A percentile compares a stretch with the other conserved stretches of the same genome.
phyloP scores from a whole-genome alignment of 1,140 invertebrate species.

The Cyrtorhinus lividipennis region DNA sequence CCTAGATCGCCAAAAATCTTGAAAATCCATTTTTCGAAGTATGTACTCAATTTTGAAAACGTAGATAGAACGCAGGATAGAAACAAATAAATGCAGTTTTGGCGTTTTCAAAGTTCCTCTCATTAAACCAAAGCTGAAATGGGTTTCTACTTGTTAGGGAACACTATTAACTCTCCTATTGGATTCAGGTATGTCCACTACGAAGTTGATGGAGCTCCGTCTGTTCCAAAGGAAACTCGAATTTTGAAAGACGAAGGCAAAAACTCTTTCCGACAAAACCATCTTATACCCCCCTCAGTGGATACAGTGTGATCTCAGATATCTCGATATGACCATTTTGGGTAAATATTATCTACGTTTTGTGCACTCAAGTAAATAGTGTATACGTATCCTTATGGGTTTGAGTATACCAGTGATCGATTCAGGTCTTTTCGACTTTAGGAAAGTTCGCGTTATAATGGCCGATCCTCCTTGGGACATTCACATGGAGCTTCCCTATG shows the following conservation, averaged over 20 bases:
- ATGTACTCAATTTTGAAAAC: too few species aligned
- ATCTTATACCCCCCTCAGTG: slow-evolving; percentile 81
- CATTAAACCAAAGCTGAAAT: too few species aligned
- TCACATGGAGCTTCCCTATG: slow-evolving; percentile 96
- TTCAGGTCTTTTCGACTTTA: slow-evolving; percentile 20
- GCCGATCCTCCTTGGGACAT: slow-evolving; percentile 97
- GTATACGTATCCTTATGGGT: too few species aligned
- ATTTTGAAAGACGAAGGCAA: slow-evolving; percentile 14
- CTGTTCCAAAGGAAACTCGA: not conserved
- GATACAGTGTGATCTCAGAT: slow-evolving; percentile 92
- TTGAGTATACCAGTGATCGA: not conserved
- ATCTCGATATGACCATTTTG: slow-evolving; percentile 88
- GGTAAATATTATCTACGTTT: slow-evolving; percentile 40
- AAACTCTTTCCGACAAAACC: slow-evolving; percentile 35
- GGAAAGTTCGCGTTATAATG: slow-evolving; percentile 90
- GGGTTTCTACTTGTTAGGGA: too few species aligned
- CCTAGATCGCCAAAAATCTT: too few species aligned
- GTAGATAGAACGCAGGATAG: too few species aligned
- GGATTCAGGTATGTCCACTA: slow-evolving; percentile 75
- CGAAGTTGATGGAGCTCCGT: slow-evolving; percentile 55
- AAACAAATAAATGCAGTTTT: too few species aligned
- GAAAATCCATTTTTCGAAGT: too few species aligned
- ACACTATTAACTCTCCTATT: slow-evolving; percentile 25
- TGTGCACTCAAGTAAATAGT: too few species aligned
- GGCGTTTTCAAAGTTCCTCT: too few species aligned